Percentiles rank a stretch among this genome's conserved stretches.
Evolutionary conservation across 2,888 invertebrate species (phyloP).

Genomic region (Glyphotaelius pellucidus): DNA sequence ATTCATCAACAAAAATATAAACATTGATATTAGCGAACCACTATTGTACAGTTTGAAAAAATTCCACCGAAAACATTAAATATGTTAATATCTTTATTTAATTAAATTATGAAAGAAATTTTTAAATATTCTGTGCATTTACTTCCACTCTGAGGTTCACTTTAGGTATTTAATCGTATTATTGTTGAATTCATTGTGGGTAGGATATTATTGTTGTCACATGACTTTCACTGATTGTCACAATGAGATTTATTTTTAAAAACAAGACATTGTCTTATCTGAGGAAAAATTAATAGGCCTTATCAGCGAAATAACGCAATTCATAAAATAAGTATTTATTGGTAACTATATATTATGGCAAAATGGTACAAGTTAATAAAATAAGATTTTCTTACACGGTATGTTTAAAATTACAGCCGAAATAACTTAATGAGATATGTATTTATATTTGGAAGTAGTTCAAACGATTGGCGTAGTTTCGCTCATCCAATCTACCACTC

Average conservation of each 20-base stretch:
- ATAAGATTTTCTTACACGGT: neutral
- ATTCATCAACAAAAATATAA: too few species aligned
- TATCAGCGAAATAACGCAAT: neutral
- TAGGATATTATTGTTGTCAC: neutral
- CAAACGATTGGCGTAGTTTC: conserved; percentile 3
- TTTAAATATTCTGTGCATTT: too few species aligned
- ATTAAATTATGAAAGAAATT: too few species aligned
- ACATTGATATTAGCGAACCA: too few species aligned
- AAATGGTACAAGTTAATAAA: neutral
- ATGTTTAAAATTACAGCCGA: neutral
- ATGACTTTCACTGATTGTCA: neutral
- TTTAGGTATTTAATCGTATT: too few species aligned
- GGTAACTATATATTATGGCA: conserved; percentile 2
- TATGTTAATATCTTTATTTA: too few species aligned
- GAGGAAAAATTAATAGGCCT: neutral
- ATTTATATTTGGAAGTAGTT: neutral
- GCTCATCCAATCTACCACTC: conserved; percentile 74
- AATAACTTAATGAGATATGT: neutral
- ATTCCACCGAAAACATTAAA: too few species aligned
- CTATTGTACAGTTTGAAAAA: too few species aligned
- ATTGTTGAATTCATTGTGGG: neutral
- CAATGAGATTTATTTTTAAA: neutral
- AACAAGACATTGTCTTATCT: neutral
- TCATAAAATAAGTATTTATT: neutral
- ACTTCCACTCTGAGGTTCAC: too few species aligned